Percentiles rank a stretch among this genome's conserved stretches.
Evolutionary conservation across 2,797 vertebrate genomes (phyloP).

Genomic region (Aeoliscus strigatus): DNA sequence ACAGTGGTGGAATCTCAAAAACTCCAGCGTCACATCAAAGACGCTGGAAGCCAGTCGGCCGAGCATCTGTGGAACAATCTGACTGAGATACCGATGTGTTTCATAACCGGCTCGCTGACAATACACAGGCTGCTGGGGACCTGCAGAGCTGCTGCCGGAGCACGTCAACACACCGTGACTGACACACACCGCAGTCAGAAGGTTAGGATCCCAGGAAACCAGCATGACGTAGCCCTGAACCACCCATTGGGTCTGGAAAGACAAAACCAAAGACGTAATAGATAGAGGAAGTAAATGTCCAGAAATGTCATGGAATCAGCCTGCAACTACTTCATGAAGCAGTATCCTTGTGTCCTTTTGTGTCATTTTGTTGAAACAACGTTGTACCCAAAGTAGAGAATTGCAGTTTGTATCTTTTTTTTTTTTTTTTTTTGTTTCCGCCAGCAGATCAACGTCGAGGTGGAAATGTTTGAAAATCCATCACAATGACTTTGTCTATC

Average conservation of each 20-base stretch:
- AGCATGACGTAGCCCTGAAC: background rate
- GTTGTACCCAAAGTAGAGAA: slow-evolving; percentile 20
- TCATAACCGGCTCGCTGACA: slow-evolving; percentile 44
- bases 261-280: too few relatives aligned
- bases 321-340: background rate
- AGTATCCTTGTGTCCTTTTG: background rate
- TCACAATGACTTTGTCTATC: slow-evolving; percentile 45
- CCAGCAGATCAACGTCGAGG: slow-evolving; percentile 30
- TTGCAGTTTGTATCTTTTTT: slow-evolving; percentile 15
- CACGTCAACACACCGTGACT: slow-evolving; percentile 20
- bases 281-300: too few relatives aligned
- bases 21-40: slow-evolving; percentile 56
- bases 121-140: slow-evolving; percentile 35
- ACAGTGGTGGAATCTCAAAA: slow-evolving; percentile 52
- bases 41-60: slow-evolving; percentile 42
- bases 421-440: slow-evolving; percentile 21
- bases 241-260: background rate
- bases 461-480: slow-evolving; percentile 42
- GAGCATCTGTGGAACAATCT: slow-evolving; percentile 62
- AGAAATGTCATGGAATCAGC: too few relatives aligned
- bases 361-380: slow-evolving; percentile 12
- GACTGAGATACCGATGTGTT: slow-evolving; percentile 45
- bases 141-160: slow-evolving; percentile 29
- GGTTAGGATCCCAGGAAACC: slow-evolving; percentile 31
- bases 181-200: slow-evolving; percentile 12